Base-by-base conservation (phyloP, 2,797 vertebrate species). In the Varecia variegata region DNA sequence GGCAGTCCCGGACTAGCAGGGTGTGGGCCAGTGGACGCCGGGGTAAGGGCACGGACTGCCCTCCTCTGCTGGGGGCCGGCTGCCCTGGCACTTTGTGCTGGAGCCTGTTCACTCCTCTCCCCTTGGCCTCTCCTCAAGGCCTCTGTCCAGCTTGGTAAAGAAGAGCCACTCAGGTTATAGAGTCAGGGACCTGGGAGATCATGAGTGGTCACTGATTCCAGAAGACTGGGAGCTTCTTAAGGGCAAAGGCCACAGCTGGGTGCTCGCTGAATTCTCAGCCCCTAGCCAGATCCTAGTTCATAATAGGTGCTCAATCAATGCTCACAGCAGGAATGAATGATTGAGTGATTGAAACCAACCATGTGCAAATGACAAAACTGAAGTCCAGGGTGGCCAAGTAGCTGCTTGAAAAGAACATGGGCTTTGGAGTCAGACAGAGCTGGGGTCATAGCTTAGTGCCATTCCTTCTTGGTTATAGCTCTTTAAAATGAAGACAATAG, bases 401-500 rank as follows among this genome's bases (percentile, higher is more conserved):
- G 21, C 67, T 94, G 38, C 58, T 92, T 92, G 50, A 30, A 40
- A 81, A 52, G 30, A 73, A 13, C 15, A 30, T 5, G 45, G 7
- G 2, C 30, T 79, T 96, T 74, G 20, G 58, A 76, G 20, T 73
- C 47, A 80, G 56, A 56, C 25, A 60, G 87, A 50, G 10, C 27
- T 45, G 3, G 20, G 35, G 18, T 80, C 1, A 4, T 15, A 32
- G 77, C 47, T 94, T 50, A 15, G 54, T 73, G 12, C 20, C 21
- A 32, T 67, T 77, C n/a, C n/a, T 80, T 79, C 74, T 54, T 58
- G 50, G n/a, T 60, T 52, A 32, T 35, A 85, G 40, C 17, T 95
- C 60, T 91, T 94, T 73, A 95, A 85, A 68, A 77, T 11, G 25
- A 86, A 95, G 73, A 83, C 20, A 62, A 25, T 77, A 80, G 67